Base-by-base conservation (phyloP, 2,797 vertebrate species). In the Scarus forsteni region DNA sequence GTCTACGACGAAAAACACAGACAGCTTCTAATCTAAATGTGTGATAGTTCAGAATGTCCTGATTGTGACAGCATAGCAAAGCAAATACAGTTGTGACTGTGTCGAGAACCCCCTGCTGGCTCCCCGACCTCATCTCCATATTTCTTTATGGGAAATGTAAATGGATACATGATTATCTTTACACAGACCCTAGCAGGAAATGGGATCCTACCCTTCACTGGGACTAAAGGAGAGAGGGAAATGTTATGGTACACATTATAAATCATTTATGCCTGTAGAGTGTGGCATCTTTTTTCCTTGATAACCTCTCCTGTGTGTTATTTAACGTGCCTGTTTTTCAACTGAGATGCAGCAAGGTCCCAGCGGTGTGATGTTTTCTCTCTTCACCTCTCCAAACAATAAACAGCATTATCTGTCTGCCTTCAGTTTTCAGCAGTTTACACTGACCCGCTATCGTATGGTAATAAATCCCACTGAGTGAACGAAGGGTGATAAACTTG, bases 131-230 rank as follows among this genome's bases (percentile, higher is more conserved):
- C 88, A 94, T 93, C 92, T 92, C 91, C 92, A 93, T 92, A 94
- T 90, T 91, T 80, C 77, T 91, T 91, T 92, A 89, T 91, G 80
- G 90, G 85, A 91, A 93, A 93, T 92, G 86, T 92, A 93, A 93
- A 92, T 92, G 87, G 89, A 76, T 90, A 93, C 91, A 93, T 92
- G 91, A 92, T 93, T 92, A 93, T 93, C 90, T 89, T 91, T 90
- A 92, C 90, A 93, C 81, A 77, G 87, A 84, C 86, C 81, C 79
- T 75, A 79, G 90, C 80, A 91, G 85, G 86, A 91, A 91, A 91
- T 89, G 73, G 84, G 88, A 92, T 91, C 84, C 80, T 68, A 85
- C 83, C 81, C 84, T 90, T 90, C 77, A 70, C 85, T 84, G 83
- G 91, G 91, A 93, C 90, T 83, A 91, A 91, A 93, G 91, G 84